Percentiles rank a stretch among this genome's conserved stretches.
Conservation (phyloP, 2,797 vertebrate genomes). For the Scomberomorus guttatus region DNA sequence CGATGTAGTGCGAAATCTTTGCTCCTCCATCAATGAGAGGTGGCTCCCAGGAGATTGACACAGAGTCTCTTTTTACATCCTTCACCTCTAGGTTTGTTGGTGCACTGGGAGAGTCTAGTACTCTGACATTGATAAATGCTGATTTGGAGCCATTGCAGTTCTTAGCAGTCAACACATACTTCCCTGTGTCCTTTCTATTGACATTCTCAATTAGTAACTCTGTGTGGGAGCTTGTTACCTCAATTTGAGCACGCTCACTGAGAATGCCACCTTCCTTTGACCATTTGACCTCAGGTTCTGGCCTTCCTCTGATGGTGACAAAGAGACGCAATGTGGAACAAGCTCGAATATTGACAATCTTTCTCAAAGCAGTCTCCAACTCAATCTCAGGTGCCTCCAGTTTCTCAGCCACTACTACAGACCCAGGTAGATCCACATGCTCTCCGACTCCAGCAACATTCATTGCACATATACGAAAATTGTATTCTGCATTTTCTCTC, state of each 20-base stretch:
- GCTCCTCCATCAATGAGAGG: conserved; percentile 96
- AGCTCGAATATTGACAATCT: conserved; percentile 92
- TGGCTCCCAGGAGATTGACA: conserved; percentile 93
- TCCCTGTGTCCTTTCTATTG: conserved; percentile 95
- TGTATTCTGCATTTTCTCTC: conserved; percentile 93
- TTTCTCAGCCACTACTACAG: conserved; percentile 91
- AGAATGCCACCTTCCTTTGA: conserved; percentile 92
- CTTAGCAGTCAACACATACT: conserved; percentile 93
- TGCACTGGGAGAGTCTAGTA: conserved; percentile 96
- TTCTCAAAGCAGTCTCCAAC: conserved; percentile 93
- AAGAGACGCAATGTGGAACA: conserved; percentile 92
- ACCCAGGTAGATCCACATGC: conserved; percentile 87
- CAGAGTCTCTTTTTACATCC: conserved; percentile 94
- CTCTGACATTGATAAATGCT: conserved; percentile 95
- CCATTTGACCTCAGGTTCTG: conserved; percentile 97
- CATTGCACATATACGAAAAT: conserved; percentile 93
- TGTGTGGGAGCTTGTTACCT: conserved; percentile 92
- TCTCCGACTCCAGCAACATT: conserved; percentile 95
- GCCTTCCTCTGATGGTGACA: conserved; percentile 94
- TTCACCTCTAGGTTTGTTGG: conserved; percentile 91
- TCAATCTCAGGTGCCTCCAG: conserved; percentile 96
- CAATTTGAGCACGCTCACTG: conserved; percentile 92
- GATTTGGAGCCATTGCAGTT: conserved; percentile 95
- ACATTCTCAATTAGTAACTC: conserved; percentile 96
- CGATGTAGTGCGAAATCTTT: conserved; percentile 95